A percentile compares a stretch with the other conserved stretches of the same genome.
Conservation (phyloP, 2,113 vertebrate species). For the Strigops habroptila region DNA sequence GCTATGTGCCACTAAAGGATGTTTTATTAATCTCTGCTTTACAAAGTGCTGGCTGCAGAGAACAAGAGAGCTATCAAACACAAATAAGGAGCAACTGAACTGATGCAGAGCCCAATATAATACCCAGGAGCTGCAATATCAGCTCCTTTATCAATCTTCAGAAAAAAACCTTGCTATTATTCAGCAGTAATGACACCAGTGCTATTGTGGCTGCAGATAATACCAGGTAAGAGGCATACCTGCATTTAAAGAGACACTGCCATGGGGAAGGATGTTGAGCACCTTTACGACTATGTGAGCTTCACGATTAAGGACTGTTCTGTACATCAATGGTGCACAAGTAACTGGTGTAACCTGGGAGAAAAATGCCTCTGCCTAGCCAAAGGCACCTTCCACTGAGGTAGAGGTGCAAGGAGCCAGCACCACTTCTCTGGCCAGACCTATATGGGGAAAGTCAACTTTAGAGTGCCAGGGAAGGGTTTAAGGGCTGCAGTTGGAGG, state of each 20-base stretch:
- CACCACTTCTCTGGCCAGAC: too few species aligned
- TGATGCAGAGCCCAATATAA: background rate
- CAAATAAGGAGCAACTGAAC: background rate
- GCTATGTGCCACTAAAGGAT: background rate
- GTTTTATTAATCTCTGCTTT: background rate
- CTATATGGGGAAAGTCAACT: accelerated
- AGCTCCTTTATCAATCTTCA: background rate
- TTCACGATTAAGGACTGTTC: background rate
- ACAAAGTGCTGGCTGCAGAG: background rate
- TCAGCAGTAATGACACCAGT: background rate
- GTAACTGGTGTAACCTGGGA: background rate
- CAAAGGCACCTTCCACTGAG: accelerated
- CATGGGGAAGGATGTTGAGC: background rate
- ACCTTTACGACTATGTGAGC: background rate
- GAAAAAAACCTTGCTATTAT: background rate
- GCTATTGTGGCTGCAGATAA: background rate
- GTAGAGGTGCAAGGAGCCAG: background rate
- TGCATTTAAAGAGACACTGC: background rate
- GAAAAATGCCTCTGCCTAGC: background rate
- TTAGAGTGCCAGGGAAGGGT: background rate
- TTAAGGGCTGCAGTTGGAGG: background rate
- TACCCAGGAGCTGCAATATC: background rate
- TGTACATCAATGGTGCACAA: background rate
- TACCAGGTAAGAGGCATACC: background rate
- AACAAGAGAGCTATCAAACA: background rate